Conservation (phyloP, 2,113 vertebrate species). For the Donacobius atricapilla region DNA sequence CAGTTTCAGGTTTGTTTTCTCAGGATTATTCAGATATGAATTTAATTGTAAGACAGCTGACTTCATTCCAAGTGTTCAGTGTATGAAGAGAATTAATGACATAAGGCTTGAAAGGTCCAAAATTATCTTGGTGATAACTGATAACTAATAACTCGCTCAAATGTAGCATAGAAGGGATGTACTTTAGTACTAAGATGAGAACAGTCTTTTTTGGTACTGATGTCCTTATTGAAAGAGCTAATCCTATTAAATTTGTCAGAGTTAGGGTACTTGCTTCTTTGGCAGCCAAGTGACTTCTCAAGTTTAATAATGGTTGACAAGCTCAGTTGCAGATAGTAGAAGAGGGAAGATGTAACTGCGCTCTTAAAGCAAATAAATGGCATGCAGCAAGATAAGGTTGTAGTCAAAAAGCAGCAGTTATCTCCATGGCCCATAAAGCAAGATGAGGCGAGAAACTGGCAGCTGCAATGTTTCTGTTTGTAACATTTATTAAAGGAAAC, state of each 20-base stretch:
- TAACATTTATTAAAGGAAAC: background rate
- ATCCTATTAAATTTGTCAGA: constrained; percentile 20
- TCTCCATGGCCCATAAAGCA: background rate
- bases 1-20: background rate
- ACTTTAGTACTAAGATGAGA: background rate
- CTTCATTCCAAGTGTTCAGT: background rate
- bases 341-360: background rate
- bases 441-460: background rate
- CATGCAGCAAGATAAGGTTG: background rate
- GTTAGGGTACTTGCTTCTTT: background rate
- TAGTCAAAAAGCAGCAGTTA: background rate
- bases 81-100: background rate
- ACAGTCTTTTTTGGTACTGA: background rate
- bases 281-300: constrained; percentile 7
- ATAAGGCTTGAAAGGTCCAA: background rate
- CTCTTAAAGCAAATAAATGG: background rate
- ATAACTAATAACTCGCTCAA: background rate
- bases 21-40: background rate
- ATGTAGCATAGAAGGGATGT: background rate
- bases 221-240: background rate
- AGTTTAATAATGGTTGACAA: background rate
- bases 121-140: background rate
- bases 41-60: background rate
- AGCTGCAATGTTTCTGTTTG: background rate
- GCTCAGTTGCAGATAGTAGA: background rate